These are phyloP conservation scores for Malthinus seriepunctatus DNA, from an alignment of 2,888 invertebrate genomes.

Conservation along the genomic window DNA sequence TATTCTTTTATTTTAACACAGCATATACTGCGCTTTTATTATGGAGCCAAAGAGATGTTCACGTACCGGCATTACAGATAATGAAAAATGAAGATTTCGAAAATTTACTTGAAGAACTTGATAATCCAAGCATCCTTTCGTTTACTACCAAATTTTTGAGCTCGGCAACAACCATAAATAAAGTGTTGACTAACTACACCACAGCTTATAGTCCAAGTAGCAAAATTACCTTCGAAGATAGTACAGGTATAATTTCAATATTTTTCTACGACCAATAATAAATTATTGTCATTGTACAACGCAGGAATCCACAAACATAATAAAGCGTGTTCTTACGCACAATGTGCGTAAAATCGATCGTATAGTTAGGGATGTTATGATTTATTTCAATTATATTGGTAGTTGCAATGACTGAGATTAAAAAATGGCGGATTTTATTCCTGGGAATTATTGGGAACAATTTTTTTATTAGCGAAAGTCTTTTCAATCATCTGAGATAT, in stretches of 20 bases:
- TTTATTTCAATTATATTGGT: too few relatives aligned
- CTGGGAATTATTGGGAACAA: too few relatives aligned
- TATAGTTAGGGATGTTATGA: too few relatives aligned
- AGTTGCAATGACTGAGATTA: too few relatives aligned
- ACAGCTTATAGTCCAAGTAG: conserved; percentile 48
- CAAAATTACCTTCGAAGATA: conserved; percentile 43
- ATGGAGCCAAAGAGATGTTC: conserved; percentile 28
- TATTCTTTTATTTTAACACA: not conserved
- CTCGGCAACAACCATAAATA: conserved; percentile 41
- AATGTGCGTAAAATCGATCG: not conserved
- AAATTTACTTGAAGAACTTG: conserved; percentile 39
- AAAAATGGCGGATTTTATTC: too few relatives aligned
- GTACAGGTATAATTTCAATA: conserved; percentile 41
- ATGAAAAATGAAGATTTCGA: conserved; percentile 46
- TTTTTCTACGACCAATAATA: too few relatives aligned
- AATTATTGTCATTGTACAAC: too few relatives aligned
- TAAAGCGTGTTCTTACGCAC: too few relatives aligned
- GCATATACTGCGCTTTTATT: conserved; percentile 9
- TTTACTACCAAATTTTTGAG: conserved; percentile 41
- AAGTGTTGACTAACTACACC: conserved; percentile 41
- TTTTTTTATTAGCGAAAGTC: too few relatives aligned
- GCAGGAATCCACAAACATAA: too few relatives aligned
- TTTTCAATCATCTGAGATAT: too few relatives aligned
- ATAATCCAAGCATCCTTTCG: conserved; percentile 43
- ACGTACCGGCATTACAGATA: conserved; percentile 46